Conservation (phyloP, 2,888 invertebrate species). For the Lymantria monacha region DNA sequence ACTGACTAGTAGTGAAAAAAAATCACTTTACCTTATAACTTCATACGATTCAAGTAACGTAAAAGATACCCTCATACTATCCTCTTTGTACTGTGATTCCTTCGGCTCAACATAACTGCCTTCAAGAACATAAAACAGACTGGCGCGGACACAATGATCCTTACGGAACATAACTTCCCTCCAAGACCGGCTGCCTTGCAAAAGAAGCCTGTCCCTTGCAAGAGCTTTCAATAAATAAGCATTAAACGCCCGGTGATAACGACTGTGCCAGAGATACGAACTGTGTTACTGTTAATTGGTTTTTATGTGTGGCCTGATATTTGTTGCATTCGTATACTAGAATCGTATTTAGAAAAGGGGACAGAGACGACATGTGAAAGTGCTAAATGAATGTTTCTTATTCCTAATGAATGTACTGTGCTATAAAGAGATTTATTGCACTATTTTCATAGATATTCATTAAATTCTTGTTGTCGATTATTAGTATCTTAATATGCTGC, state of each 20-base stretch:
- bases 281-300: constrained; percentile 26
- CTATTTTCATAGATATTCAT: too few relatives aligned
- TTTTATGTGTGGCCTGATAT: constrained; percentile 10
- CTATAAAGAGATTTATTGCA: too few relatives aligned
- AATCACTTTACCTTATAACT: too few relatives aligned
- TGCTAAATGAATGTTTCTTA: neutral
- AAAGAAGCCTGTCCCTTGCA: constrained; percentile 20
- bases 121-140: constrained; percentile 51
- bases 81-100: constrained; percentile 29
- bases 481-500: too few relatives aligned
- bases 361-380: neutral
- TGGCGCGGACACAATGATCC: constrained; percentile 69
- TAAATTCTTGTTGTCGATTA: too few relatives aligned
- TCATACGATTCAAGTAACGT: too few relatives aligned
- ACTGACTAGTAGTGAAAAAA: too few relatives aligned
- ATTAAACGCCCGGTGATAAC: constrained; percentile 68
- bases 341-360: neutral
- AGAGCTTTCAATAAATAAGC: constrained; percentile 76
- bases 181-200: constrained; percentile 18
- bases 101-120: constrained; percentile 33
- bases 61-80: too few relatives aligned
- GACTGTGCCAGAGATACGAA: constrained; percentile 37
- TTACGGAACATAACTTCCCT: constrained; percentile 55
- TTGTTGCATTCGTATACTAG: neutral
- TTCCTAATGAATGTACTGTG: too few relatives aligned